These are phyloP conservation scores for Drosophila melanica DNA, from an alignment of 1,140 invertebrate species.

Conservation along the genomic window DNA sequence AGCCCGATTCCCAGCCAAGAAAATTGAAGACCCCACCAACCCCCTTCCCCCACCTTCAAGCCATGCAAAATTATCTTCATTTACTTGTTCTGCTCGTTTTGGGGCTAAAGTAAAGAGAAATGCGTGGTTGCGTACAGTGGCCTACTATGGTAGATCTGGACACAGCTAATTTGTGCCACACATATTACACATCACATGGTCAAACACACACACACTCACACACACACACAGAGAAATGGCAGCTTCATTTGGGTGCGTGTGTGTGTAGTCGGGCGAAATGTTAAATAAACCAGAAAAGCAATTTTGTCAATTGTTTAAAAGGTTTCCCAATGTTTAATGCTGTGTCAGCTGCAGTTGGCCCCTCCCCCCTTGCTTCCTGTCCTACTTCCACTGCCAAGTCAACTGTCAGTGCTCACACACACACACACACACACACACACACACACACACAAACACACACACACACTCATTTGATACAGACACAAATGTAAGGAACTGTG, in stretches of 20 bases:
- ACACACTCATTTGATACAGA: slow-evolving; percentile 23
- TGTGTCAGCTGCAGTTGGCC: slow-evolving; percentile 33
- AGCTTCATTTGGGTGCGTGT: slow-evolving; percentile 27
- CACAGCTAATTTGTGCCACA: slow-evolving; percentile 53
- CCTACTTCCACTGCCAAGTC: slow-evolving; percentile 46
- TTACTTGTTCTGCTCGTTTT: slow-evolving; percentile 34
- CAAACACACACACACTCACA: slow-evolving; percentile 30
- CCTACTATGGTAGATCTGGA: slow-evolving; percentile 84
- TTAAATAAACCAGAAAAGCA: slow-evolving; percentile 54
- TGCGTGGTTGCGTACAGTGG: slow-evolving; percentile 84
- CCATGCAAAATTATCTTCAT: slow-evolving; percentile 49
- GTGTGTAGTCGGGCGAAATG: slow-evolving; percentile 31
- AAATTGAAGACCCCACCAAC: not conserved
- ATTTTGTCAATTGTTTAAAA: slow-evolving; percentile 57
- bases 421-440: slow-evolving; percentile 30
- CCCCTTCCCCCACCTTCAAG: not conserved
- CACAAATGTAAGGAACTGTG: slow-evolving; percentile 32
- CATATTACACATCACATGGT: slow-evolving; percentile 26
- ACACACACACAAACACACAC: slow-evolving; percentile 39
- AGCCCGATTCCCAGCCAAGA: slow-evolving; percentile 20
- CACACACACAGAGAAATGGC: slow-evolving; percentile 21
- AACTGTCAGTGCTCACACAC: slow-evolving; percentile 43
- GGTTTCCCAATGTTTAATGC: slow-evolving; percentile 50
- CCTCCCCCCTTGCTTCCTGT: slow-evolving; percentile 10
- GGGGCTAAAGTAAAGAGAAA: slow-evolving; percentile 60